phyloP scores from a whole-genome alignment of 1,140 invertebrate species.

The Plutomurus gul region DNA sequence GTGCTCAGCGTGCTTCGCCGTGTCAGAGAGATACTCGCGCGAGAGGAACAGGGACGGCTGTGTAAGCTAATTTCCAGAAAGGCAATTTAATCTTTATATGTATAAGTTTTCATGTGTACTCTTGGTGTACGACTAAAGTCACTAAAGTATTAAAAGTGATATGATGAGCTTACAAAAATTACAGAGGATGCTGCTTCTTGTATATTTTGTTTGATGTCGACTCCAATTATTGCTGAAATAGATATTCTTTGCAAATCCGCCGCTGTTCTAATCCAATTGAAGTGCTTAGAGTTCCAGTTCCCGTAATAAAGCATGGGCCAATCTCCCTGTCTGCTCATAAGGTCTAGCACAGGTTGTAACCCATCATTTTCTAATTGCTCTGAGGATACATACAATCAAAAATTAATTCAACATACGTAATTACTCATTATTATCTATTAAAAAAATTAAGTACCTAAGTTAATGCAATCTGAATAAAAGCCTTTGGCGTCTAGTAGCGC shows the following conservation, averaged over 20 bases:
- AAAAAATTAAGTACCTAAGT: too few species aligned
- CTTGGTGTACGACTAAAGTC: background rate
- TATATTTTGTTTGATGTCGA: constrained; percentile 34
- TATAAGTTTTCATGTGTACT: background rate
- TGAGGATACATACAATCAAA: too few species aligned
- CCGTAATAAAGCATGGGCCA: constrained; percentile 66
- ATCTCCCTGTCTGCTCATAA: constrained; percentile 66
- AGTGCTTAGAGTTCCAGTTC: constrained; percentile 20
- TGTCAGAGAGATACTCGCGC: constrained; percentile 9
- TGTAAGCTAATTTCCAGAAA: background rate
- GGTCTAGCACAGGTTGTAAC: background rate
- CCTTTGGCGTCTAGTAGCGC: too few species aligned
- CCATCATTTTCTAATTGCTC: background rate
- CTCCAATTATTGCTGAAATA: background rate
- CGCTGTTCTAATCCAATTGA: constrained; percentile 55
- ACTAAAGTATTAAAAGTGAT: background rate
- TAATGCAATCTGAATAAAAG: too few species aligned
- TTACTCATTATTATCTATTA: too few species aligned
- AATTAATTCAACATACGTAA: too few species aligned
- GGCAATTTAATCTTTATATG: background rate
- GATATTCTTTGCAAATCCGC: constrained; percentile 47
- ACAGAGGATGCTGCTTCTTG: background rate
- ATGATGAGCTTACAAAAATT: constrained; percentile 21
- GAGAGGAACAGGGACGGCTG: constrained; percentile 25
- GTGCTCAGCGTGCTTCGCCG: background rate